These are phyloP conservation scores for Tryphoninae sp. DNA, from an alignment of 2,888 invertebrate genomes.

Conservation along the genomic window DNA sequence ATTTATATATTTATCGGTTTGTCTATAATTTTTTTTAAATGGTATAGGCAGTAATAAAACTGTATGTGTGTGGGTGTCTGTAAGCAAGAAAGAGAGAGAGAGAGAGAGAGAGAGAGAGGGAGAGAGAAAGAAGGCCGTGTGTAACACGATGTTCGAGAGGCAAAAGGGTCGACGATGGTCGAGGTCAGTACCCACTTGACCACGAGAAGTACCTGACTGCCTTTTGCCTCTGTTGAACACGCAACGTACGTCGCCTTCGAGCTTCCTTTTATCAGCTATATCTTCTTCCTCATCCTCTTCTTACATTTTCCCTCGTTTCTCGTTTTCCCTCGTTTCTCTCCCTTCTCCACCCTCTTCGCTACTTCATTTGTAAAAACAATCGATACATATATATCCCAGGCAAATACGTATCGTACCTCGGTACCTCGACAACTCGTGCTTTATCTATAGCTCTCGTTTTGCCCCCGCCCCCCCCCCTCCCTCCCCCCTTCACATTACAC, in stretches of 20 bases:
- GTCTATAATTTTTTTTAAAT: too few relatives aligned
- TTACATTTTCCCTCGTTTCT: background rate
- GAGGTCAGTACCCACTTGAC: constrained; percentile 69
- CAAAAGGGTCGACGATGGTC: constrained; percentile 65
- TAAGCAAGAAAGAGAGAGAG: background rate
- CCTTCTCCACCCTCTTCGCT: background rate
- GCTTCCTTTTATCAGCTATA: constrained; percentile 26
- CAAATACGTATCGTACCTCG: constrained; percentile 13
- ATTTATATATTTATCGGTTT: too few relatives aligned
- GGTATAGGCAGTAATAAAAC: too few relatives aligned
- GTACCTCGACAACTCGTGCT: background rate
- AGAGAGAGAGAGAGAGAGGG: constrained; percentile 11
- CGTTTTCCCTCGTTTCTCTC: constrained; percentile 4
- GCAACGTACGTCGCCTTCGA: constrained; percentile 52
- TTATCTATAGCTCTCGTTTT: constrained; percentile 33
- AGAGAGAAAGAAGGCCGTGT: constrained; percentile 23
- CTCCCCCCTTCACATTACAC: background rate
- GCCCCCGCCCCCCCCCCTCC: background rate
- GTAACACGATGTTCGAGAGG: constrained; percentile 52
- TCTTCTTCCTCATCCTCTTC: constrained; percentile 19
- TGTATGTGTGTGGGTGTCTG: too few relatives aligned
- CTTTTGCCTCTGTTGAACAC: constrained; percentile 61
- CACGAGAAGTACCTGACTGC: constrained; percentile 63
- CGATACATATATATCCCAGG: constrained; percentile 42
- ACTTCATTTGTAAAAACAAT: constrained; percentile 50